These are phyloP conservation scores for Wiebesia pumilae DNA, from an alignment of 1,140 invertebrate species.

Conservation along the genomic window DNA sequence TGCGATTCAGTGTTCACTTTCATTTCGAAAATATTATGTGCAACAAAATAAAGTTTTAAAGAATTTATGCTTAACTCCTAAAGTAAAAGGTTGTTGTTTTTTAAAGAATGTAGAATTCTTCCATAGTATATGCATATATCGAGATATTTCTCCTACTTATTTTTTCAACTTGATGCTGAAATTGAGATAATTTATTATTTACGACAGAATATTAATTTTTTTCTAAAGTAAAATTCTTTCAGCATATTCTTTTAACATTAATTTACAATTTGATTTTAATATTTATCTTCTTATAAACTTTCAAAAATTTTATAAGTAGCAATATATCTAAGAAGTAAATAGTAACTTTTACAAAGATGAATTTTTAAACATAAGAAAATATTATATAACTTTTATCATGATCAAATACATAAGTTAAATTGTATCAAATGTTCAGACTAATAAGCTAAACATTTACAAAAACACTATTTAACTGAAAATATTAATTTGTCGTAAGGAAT, in stretches of 20 bases:
- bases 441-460: no score
- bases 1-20: not conserved
- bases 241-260: not conserved
- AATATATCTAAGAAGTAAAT: no score
- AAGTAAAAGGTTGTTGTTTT: constrained; percentile 1
- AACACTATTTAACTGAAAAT: no score
- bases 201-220: not conserved
- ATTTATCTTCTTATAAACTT: not conserved
- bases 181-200: not conserved
- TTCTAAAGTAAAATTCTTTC: not conserved
- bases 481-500: no score
- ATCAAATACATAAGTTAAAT: no score
- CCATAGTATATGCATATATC: constrained; percentile 2
- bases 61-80: not conserved
- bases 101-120: not conserved
- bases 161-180: not conserved
- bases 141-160: not conserved
- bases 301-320: not conserved
- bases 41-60: not conserved
- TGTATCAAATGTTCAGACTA: no score
- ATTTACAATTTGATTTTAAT: not conserved
- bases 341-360: no score
- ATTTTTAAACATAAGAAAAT: no score
- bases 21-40: not conserved
- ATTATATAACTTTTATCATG: no score